A percentile compares a stretch with the other conserved stretches of the same genome.
Evolutionary conservation across 2,797 vertebrate genomes (phyloP).

Genomic region (Alauda arvensis): DNA sequence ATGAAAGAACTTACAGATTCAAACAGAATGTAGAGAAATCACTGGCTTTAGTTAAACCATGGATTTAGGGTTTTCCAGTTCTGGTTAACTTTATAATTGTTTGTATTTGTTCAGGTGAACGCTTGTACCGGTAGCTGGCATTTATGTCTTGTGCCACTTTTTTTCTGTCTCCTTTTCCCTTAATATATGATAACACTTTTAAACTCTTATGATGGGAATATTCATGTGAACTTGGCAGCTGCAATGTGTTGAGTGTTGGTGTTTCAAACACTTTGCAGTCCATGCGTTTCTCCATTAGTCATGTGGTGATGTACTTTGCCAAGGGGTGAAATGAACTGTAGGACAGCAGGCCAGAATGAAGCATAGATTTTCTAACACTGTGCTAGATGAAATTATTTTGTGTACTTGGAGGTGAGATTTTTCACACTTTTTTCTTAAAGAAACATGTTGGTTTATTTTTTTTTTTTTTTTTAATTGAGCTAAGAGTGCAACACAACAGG

Average conservation of each 20-base stretch:
- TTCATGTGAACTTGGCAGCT: conserved; percentile 15
- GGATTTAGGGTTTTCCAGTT: background rate
- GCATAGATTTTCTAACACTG: conserved; percentile 41
- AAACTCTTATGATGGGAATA: conserved; percentile 2
- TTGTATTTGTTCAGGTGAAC: background rate
- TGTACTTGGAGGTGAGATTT: conserved; percentile 50
- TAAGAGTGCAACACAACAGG: background rate
- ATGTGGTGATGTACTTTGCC: conserved; percentile 52
- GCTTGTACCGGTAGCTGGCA: background rate
- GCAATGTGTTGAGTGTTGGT: conserved; percentile 24
- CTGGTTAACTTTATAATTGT: background rate
- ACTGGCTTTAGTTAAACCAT: background rate
- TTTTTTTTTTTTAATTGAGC: background rate
- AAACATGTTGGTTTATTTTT: background rate
- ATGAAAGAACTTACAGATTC: background rate
- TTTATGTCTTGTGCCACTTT: background rate
- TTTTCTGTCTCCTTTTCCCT: background rate
- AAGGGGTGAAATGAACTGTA: conserved; percentile 22
- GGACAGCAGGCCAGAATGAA: conserved; percentile 27
- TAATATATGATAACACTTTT: background rate
- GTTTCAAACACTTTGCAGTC: conserved; percentile 44
- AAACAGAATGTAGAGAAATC: background rate
- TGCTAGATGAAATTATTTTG: conserved; percentile 54
- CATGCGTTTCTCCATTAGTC: conserved; percentile 43
- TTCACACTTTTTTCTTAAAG: conserved; percentile 49